Conservation (phyloP, 2,113 vertebrate genomes). For the Phalacrocorax aristotelis region DNA sequence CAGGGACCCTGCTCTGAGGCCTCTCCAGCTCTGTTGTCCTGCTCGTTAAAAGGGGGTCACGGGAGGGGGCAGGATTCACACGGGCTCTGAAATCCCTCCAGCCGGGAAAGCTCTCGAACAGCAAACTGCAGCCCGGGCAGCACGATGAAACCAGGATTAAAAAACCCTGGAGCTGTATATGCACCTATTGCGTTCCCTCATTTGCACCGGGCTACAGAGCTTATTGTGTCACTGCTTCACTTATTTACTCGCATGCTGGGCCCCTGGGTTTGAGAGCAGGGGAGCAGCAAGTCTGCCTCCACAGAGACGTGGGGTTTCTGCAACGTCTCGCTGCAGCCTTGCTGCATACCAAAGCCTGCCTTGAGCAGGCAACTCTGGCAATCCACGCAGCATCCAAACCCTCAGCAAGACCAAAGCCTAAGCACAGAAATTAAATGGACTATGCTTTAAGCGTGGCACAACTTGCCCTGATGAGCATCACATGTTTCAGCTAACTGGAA, state of each 20-base stretch:
- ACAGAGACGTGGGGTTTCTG: rapidly evolving
- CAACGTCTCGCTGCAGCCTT: not conserved
- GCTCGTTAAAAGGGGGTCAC: no score
- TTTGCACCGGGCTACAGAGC: not conserved
- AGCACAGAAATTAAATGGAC: not conserved
- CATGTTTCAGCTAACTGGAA: not conserved
- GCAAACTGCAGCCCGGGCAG: not conserved
- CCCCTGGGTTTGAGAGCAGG: no score
- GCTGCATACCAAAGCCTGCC: not conserved
- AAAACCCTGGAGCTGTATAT: not conserved
- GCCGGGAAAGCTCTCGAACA: not conserved
- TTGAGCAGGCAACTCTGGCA: not conserved
- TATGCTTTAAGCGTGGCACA: not conserved
- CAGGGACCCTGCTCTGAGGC: not conserved
- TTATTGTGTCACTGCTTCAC: rapidly evolving
- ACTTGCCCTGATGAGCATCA: not conserved
- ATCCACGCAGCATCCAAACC: not conserved
- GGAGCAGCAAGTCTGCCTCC: not conserved
- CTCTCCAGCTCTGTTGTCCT: not conserved
- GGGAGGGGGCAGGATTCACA: not conserved
- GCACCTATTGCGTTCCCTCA: not conserved
- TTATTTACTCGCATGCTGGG: no score
- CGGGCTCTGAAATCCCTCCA: not conserved
- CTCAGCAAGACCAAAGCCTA: not conserved
- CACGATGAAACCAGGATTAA: not conserved